phyloP scores from a whole-genome alignment of 2,113 vertebrate genomes.

The Eclectus roratus region DNA sequence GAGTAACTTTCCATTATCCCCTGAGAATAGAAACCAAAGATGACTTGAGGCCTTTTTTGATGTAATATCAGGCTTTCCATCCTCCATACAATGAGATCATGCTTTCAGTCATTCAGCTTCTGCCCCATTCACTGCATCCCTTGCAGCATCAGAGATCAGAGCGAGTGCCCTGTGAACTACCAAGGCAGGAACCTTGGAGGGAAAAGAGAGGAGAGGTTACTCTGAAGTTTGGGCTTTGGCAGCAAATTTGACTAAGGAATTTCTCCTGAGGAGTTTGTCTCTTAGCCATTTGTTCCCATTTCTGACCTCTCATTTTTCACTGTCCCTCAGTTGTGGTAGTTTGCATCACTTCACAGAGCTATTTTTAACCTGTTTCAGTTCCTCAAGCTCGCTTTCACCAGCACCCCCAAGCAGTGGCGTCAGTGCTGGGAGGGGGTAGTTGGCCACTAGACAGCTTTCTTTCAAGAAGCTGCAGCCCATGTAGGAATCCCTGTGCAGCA shows the following conservation, averaged over 20 bases:
- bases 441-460: background rate
- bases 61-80: background rate
- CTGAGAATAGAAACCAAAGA: background rate
- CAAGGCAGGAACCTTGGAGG: background rate
- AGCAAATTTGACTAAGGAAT: background rate
- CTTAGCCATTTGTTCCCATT: background rate
- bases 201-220: background rate
- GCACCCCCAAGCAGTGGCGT: background rate
- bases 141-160: background rate
- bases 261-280: background rate
- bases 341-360: fast-evolving
- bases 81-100: background rate
- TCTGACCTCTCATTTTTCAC: background rate
- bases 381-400: background rate
- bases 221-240: background rate
- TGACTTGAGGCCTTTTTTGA: background rate
- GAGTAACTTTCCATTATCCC: slow-evolving; percentile 7
- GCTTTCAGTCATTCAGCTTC: background rate
- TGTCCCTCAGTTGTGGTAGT: background rate
- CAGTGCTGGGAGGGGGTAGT: background rate
- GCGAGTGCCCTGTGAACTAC: background rate
- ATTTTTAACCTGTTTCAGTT: slow-evolving; percentile 3
- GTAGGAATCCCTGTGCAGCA: background rate
- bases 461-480: background rate
- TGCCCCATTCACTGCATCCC: background rate